Evolutionary conservation across 2,113 vertebrate species (phyloP), one percentile per base, ranked within the genome.

Genomic region (Alethe diademata): DNA sequence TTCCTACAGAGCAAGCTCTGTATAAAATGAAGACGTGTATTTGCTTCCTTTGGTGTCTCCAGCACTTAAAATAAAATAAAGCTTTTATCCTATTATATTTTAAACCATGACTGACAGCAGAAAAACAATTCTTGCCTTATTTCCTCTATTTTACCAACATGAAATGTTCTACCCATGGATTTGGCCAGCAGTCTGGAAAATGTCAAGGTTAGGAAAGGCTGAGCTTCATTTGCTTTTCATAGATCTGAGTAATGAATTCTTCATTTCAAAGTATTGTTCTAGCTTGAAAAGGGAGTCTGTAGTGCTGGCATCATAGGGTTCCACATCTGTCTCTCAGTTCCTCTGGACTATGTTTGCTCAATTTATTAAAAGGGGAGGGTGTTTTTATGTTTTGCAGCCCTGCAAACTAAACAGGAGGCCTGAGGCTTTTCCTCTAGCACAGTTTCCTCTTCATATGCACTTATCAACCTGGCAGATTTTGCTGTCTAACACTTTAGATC

Each of bases 131-230:
- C 25, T 85, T 87, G n/a, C 42, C 42, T 73, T 70, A 62, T 36
- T 88, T 92, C 67, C 51, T 88, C 67, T 65, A 0, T 19, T 61
- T 19, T 33, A 62, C 58, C 72, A 91, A 54, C 36, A 71, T 3
- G 26, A 85, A 78, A 47, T 36, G 40, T 91, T 78, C 94, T 95
- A 79, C 60, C 56, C 62, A 1, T 94, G 78, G 78, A 78, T 95
- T 95, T 95, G 95, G 95, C 95, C 90, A 76, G 71, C 84, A 93
- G 81, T 95, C 94, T 97, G 96, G 94, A 94, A 96, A 97, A 96
- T 92, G 95, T 96, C 95, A 95, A 86, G 96, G 93, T 95, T 96
- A 95, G 86, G 86, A 94, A 90, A 91, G 78, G 75, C 95, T 95
- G 94, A 97, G 86, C 94, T 95, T 92, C 91, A 88, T 92, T 93